Base-by-base conservation (phyloP, 2,113 vertebrate genomes). In the Eulemur rufifrons region DNA sequence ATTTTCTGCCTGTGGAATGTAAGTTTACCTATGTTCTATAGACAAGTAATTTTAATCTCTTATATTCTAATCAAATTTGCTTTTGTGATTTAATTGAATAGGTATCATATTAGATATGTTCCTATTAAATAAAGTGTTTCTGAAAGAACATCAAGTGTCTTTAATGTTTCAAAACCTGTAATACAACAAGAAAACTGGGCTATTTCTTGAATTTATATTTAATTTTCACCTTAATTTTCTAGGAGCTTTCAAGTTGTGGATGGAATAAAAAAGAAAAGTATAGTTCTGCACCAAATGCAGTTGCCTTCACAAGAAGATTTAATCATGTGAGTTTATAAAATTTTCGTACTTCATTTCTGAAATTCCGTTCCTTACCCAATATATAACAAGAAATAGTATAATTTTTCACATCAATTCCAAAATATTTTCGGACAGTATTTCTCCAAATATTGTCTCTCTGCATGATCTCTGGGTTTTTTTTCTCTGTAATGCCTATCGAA, bases 191-290 rank as follows among this genome's bases (percentile, higher is more conserved):
- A 92, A 96, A 76, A 94, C 39, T 56, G 27, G 29, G 1, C 47
- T 96, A 18, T 96, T 93, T 78, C 18, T 88, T 94, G 45, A 91
- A 92, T 92, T 91, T 92, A 64, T 73, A 50, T 88, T 76, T 56
- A 59, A 82, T 97, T 97, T 93, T 97, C 63, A 87, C 86, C 45
- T 71, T 96, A 83, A 13, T 98, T 96, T 98, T 96, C 64, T 92
- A 99, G 99, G 99, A 99, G 98, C 99, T 99, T 98, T 99, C 99
- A 77, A 99, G 99, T 98, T 99, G 99, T 98, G 99, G 99, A 97
- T 99, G 99, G 99, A 99, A 99, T 98, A 99, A 99, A 98, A 99
- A 99, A 98, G 99, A 99, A 98, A 99, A 99, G 98, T 99, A 99
- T 86, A 99, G 99, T 99, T 99, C 99, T 78, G 99, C 99, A 96